Evolutionary conservation across 2,888 invertebrate species (phyloP), one percentile per base, ranked within the genome.

Genomic region (Temnothorax unifasciatus): DNA sequence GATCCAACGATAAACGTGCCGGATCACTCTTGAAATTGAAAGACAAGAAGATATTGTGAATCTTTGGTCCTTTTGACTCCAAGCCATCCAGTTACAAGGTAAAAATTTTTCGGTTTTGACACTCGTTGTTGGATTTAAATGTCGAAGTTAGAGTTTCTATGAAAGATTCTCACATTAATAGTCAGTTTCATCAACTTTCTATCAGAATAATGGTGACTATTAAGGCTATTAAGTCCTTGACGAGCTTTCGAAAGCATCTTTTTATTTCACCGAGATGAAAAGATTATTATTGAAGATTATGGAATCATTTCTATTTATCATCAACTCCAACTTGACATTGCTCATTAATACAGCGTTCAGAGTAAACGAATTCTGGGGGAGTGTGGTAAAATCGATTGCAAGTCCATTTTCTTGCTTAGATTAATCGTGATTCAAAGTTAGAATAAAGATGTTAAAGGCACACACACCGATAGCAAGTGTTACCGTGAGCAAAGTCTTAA

Each of bases 341-440:
- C 47, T 47, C n/a, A 64, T 6, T 29, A 25, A 68, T 73, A 74
- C n/a, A 63, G 15, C 8, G 5, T 47, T 47, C 41, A 25, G 25
- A 66, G 18, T 15, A 21, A 64, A 57, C 11, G 13, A 44, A 54
- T 8, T 68, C 29, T n/a, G 41, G 25, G 3, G 5, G 18, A 66
- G 6, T 25, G 54, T 54, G n/a, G 9, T 54, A 29, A 68, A 77
- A 68, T 68, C 25, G 13, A 34, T 34, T 15, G 47, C 47, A 73
- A 47, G 57, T 50, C 11, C 8, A 81, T 21, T 61, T 79, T 50
- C 34, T 71, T 47, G 59, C 47, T 87, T 82, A 83, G 66, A 68
- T 83, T 21, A 82, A 76, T 85, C 82, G 81, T 82, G 73, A 88
- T 85, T 86, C 68, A 34, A 75, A 29, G 29, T 21, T 77, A 61